A percentile compares a stretch with the other conserved stretches of the same genome.
Conservation (phyloP, 2,888 invertebrate species). For the Mesorhabditis spiculigera region DNA sequence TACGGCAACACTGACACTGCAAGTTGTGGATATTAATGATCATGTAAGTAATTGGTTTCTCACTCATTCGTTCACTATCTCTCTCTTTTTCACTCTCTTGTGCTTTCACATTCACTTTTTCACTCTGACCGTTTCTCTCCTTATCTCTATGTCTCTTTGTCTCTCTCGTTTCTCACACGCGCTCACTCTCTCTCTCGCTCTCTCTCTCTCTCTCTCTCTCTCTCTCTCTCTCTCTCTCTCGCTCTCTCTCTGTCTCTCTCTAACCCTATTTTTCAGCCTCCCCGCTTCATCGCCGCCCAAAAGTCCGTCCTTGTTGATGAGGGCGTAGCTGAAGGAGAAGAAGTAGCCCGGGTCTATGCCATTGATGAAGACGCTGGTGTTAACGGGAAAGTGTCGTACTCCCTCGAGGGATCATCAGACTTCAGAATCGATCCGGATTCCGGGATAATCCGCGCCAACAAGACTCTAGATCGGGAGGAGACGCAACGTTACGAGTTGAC, state of each 20-base stretch:
- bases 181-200: not conserved
- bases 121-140: too few species aligned
- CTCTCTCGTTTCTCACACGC: too few species aligned
- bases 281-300: slow-evolving; percentile 82
- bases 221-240: too few species aligned
- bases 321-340: slow-evolving; percentile 81
- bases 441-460: slow-evolving; percentile 84
- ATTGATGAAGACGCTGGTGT: slow-evolving; percentile 89
- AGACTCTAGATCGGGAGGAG: slow-evolving; percentile 84
- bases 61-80: not conserved
- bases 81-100: not conserved
- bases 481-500: slow-evolving; percentile 79
- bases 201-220: not conserved
- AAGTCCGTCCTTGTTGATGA: slow-evolving; percentile 91
- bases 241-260: too few species aligned
- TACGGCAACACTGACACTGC: slow-evolving; percentile 86
- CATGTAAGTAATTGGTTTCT: slow-evolving; percentile 65
- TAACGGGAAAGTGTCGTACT: slow-evolving; percentile 32
- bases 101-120: too few species aligned
- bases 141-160: too few species aligned
- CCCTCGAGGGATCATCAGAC: slow-evolving; percentile 59
- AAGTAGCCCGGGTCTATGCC: slow-evolving; percentile 86
- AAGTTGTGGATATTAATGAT: slow-evolving; percentile 89
- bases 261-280: slow-evolving; percentile 62
- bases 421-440: slow-evolving; percentile 88